Evolutionary conservation across 2,797 vertebrate genomes (phyloP).

Genomic region (Kryptopterus vitreolus): DNA sequence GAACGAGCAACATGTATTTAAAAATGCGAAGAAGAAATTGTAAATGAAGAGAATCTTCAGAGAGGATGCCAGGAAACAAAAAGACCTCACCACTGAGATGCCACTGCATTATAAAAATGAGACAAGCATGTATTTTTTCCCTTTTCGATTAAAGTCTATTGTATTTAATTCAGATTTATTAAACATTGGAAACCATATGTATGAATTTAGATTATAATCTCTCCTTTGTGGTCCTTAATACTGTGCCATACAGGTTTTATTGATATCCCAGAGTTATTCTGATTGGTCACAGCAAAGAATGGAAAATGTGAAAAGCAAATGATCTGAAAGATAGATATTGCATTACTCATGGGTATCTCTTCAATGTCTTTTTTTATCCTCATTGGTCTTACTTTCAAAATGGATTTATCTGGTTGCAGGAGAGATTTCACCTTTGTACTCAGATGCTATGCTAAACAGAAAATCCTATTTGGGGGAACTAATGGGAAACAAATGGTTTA

Average conservation of each 20-base stretch:
- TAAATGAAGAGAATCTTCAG: slow-evolving; percentile 33
- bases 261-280: slow-evolving; percentile 1
- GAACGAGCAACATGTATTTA: slow-evolving; percentile 36
- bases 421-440: not conserved
- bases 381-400: not conserved
- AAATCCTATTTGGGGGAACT: not conserved
- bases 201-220: not conserved
- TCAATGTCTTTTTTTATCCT: not conserved
- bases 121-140: not conserved
- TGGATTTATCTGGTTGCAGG: slow-evolving; percentile 4
- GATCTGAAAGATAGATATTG: slow-evolving; percentile 5
- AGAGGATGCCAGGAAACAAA: slow-evolving; percentile 24
- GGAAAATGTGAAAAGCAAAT: not conserved
- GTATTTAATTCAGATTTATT: slow-evolving; percentile 10
- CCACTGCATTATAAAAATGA: slow-evolving; percentile 11
- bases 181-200: not conserved
- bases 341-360: not conserved
- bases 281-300: slow-evolving; percentile 8
- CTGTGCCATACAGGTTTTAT: not conserved
- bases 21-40: slow-evolving; percentile 36
- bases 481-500: not conserved
- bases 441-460: slow-evolving; percentile 11
- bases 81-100: slow-evolving; percentile 13
- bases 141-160: slow-evolving; percentile 14
- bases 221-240: not conserved